Conservation (phyloP, 2,888 invertebrate genomes). For the Trichacis sp. region DNA sequence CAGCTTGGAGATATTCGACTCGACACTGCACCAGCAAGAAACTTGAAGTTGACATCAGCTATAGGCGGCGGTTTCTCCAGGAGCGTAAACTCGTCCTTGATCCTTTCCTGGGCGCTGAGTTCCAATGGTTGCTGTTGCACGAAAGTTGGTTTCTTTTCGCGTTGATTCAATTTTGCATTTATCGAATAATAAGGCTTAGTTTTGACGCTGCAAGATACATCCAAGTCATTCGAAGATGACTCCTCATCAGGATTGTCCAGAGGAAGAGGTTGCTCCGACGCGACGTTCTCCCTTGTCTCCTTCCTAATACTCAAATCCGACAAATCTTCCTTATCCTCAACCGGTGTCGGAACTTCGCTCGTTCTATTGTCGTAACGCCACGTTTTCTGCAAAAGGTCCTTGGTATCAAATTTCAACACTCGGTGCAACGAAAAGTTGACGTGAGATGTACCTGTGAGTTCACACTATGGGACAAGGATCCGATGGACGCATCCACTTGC, state of each 20-base stretch:
- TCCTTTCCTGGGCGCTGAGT: slow-evolving; percentile 31
- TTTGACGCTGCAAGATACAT: slow-evolving; percentile 63
- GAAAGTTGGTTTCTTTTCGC: slow-evolving; percentile 54
- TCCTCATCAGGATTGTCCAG: slow-evolving; percentile 53
- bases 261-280: slow-evolving; percentile 40
- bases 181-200: slow-evolving; percentile 67
- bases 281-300: slow-evolving; percentile 48
- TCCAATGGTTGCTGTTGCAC: slow-evolving; percentile 11
- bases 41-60: slow-evolving; percentile 58
- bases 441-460: slow-evolving; percentile 65
- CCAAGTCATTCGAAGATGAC: slow-evolving; percentile 54
- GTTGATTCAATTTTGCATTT: slow-evolving; percentile 64
- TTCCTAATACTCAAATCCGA: slow-evolving; percentile 48
- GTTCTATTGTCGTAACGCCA: slow-evolving; percentile 59
- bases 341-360: slow-evolving; percentile 46
- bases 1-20: slow-evolving; percentile 55
- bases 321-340: slow-evolving; percentile 44
- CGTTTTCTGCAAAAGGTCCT: slow-evolving; percentile 57
- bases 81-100: slow-evolving; percentile 50
- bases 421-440: slow-evolving; percentile 13
- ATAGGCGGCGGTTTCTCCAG: slow-evolving; percentile 58
- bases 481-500: slow-evolving; percentile 69
- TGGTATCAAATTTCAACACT: slow-evolving; percentile 13
- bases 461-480: slow-evolving; percentile 66
- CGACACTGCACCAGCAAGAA: slow-evolving; percentile 50